Evolutionary conservation across 2,113 vertebrate species (phyloP), one percentile per base, ranked within the genome.

Genomic region (Dipodomys stephensi): DNA sequence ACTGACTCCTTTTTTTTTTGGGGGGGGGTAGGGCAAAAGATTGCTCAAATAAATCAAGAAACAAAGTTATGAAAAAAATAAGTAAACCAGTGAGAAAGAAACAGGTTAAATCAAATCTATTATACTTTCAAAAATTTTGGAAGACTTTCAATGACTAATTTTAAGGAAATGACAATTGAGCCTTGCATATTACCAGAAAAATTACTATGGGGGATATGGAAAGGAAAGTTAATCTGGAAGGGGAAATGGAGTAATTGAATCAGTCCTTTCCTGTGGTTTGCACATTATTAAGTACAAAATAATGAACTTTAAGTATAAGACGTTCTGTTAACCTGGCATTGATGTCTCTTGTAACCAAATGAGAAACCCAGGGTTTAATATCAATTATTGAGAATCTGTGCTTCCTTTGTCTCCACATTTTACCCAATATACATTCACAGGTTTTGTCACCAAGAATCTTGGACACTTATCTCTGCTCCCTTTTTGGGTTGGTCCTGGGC

Each of bases 11-110:
- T 67, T 81, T 73, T n/a, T 39, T 49, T 12, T 39, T 2, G 35
- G 35, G 35, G 49, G 25, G 39, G 39, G 39, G 39, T 80, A 91
- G 30, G 32, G 15, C 20, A 60, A 25, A 77, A 73, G 15, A 84
- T 79, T 69, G 78, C 28, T 79, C 72, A 80, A 88, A 78, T 53
- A 93, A 85, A 80, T 76, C 79, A 83, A 87, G 57, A 95, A 81
- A 81, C 12, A 3, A 91, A 46, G 64, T 76, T 44, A 65, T 30
- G 22, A 72, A 20, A 44, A 53, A 91, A 74, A 87, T n/a, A 67
- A 44, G 28, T 39, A 39, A 39, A 39, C 39, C 39, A 39, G 39
- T 90, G 27, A 94, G 72, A 93, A 91, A 83, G 11, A 10, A 76
- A 81, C 44, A 83, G 62, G 11, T 3, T 22, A 91, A 65, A 77